These are phyloP conservation scores for Bombus huntii DNA, from an alignment of 1,140 invertebrate genomes.

Conservation along the genomic window DNA sequence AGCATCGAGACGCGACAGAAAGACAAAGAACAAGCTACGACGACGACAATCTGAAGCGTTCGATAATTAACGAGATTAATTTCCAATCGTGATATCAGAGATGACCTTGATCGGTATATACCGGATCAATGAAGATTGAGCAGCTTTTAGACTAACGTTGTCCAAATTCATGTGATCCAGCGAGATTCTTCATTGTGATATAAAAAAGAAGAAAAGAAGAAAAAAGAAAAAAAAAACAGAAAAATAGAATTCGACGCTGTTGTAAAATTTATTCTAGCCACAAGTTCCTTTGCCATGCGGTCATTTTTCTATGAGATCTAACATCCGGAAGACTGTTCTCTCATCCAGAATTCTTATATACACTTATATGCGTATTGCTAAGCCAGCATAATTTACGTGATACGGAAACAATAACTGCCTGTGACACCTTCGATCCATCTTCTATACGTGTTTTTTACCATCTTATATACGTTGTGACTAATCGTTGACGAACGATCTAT, in stretches of 20 bases:
- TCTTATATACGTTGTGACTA: not conserved
- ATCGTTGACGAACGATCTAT: not conserved
- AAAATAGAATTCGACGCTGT: not conserved
- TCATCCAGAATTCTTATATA: conserved; percentile 26
- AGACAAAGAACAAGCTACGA: conserved; percentile 7
- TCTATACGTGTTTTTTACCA: conserved; percentile 27
- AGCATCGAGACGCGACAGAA: not conserved
- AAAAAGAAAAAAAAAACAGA: not conserved
- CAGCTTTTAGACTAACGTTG: not conserved
- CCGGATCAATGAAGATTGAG: not conserved
- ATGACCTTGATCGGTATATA: not conserved
- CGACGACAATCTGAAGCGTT: conserved; percentile 41
- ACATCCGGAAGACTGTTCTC: conserved; percentile 30
- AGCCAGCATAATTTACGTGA: conserved; percentile 15
- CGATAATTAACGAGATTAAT: conserved; percentile 34
- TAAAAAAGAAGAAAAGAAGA: not conserved
- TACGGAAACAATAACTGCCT: conserved; percentile 39
- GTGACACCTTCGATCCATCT: conserved; percentile 1
- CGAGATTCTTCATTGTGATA: conserved; percentile 19
- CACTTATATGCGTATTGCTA: not conserved
- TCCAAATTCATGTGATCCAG: not conserved
- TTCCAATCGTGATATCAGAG: not conserved
- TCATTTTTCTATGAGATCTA: conserved; percentile 37
- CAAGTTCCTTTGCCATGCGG: conserved; percentile 30
- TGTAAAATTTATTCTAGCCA: not conserved